A percentile compares a stretch with the other conserved stretches of the same genome.
These are phyloP conservation scores for Stegodyphus dumicola DNA, from an alignment of 1,140 invertebrate species.

Conservation along the genomic window DNA sequence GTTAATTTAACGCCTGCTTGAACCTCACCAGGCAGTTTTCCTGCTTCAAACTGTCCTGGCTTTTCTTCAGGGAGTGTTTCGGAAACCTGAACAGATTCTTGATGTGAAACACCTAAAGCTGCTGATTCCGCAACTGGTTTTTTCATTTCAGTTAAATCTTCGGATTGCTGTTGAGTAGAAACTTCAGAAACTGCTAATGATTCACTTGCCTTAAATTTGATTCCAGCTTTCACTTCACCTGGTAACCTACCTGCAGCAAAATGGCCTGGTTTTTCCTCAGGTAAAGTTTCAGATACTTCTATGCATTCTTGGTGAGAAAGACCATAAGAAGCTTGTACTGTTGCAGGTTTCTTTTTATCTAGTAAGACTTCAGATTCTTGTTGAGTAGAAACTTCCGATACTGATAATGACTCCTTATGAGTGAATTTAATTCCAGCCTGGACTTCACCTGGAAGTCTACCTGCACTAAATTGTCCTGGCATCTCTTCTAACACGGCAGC, in stretches of 20 bases:
- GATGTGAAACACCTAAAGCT: conserved; percentile 16
- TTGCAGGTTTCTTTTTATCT: conserved; percentile 26
- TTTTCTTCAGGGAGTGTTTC: conserved; percentile 45
- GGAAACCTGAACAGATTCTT: conserved; percentile 37
- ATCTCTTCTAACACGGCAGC: conserved; percentile 75
- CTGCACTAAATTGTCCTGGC: conserved; percentile 80
- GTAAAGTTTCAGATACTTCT: conserved; percentile 46
- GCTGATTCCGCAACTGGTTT: conserved; percentile 25
- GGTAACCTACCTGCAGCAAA: conserved; percentile 41
- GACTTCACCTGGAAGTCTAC: conserved; percentile 42
- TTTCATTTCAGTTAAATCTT: conserved; percentile 24
- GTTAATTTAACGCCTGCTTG: conserved; percentile 50
- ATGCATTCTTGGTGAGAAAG: conserved; percentile 40
- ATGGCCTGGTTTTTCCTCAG: conserved; percentile 46
- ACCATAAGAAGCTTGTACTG: conserved; percentile 38
- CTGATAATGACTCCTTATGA: conserved; percentile 50
- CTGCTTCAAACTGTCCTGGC: conserved; percentile 49
- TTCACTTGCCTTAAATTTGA: conserved; percentile 45
- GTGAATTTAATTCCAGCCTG: conserved; percentile 50
- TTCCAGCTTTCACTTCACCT: conserved; percentile 35
- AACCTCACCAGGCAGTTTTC: conserved; percentile 57
- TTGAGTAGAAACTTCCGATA: conserved; percentile 53
- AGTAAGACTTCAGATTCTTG: conserved; percentile 38
- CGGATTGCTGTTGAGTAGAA: conserved; percentile 31
- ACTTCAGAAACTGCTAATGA: conserved; percentile 58